phyloP scores from a whole-genome alignment of 2,113 vertebrate genomes.

The Vanacampus margaritifer region DNA sequence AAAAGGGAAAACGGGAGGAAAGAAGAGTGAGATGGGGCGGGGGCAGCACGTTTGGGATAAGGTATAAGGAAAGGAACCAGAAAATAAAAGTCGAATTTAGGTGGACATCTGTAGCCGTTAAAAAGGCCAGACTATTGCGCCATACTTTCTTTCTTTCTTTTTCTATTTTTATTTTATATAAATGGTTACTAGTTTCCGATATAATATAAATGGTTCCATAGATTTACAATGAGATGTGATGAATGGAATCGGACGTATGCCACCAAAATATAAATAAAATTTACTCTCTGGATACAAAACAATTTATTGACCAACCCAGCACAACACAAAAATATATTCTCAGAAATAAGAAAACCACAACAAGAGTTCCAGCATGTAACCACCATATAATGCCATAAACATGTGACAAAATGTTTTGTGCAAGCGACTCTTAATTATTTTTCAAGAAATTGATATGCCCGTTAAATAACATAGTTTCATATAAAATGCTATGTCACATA shows the following conservation, averaged over 20 bases:
- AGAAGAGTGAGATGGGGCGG: neutral
- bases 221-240: slow-evolving; percentile 23
- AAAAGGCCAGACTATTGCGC: neutral
- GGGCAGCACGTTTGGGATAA: neutral
- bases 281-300: slow-evolving; percentile 61
- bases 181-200: neutral
- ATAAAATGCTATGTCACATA: slow-evolving; percentile 72
- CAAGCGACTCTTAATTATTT: slow-evolving; percentile 18
- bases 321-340: slow-evolving; percentile 45
- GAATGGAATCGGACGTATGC: slow-evolving; percentile 16
- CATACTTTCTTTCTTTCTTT: neutral
- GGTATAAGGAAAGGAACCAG: neutral
- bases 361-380: slow-evolving; percentile 46
- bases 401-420: slow-evolving; percentile 24
- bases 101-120: slow-evolving; percentile 17
- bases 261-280: slow-evolving; percentile 23
- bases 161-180: neutral
- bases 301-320: slow-evolving; percentile 64
- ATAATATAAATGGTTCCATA: neutral
- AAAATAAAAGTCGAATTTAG: slow-evolving; percentile 5
- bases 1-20: slow-evolving; percentile 13
- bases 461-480: slow-evolving; percentile 72
- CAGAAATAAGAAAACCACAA: slow-evolving; percentile 39
- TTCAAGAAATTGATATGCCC: slow-evolving; percentile 38
- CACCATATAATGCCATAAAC: slow-evolving; percentile 25